Evolutionary conservation across 2,888 invertebrate species (phyloP).

Genomic region (Trisateles emortualis): DNA sequence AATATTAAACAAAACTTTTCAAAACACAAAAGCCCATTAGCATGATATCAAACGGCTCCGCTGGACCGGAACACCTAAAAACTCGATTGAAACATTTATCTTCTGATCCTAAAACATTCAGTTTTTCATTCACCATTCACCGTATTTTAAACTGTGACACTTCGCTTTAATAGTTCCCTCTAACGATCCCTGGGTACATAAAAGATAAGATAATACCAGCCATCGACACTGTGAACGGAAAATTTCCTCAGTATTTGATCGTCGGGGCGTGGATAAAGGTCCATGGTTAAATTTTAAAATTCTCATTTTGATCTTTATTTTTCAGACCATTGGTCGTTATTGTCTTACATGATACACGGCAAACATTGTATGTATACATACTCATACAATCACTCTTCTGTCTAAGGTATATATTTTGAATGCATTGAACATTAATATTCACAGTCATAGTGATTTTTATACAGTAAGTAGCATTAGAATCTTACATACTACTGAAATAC

Average conservation of each 20-base stretch:
- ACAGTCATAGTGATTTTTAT: background rate
- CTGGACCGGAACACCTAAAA: constrained; percentile 43
- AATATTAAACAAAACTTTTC: constrained; percentile 46
- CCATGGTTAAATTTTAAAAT: constrained; percentile 57
- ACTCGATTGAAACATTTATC: constrained; percentile 50
- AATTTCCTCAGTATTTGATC: constrained; percentile 55
- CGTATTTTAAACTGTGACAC: constrained; percentile 51
- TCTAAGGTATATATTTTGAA: background rate
- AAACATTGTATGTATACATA: constrained; percentile 11
- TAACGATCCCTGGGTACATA: constrained; percentile 55
- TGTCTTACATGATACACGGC: constrained; percentile 6
- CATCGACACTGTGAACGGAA: constrained; percentile 48
- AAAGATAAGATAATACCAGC: constrained; percentile 58
- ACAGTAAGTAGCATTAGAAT: no score
- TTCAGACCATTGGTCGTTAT: constrained; percentile 33
- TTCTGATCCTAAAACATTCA: constrained; percentile 40
- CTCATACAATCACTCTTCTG: background rate
- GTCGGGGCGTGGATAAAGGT: constrained; percentile 48
- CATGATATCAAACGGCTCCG: constrained; percentile 35
- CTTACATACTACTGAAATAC: no score
- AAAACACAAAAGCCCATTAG: constrained; percentile 41
- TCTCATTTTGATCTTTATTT: constrained; percentile 52
- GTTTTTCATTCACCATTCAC: constrained; percentile 47
- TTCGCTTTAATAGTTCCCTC: constrained; percentile 54
- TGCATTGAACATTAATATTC: background rate